Evolutionary conservation across 2,113 vertebrate species (phyloP).

Genomic region (Pollimyrus isidori): DNA sequence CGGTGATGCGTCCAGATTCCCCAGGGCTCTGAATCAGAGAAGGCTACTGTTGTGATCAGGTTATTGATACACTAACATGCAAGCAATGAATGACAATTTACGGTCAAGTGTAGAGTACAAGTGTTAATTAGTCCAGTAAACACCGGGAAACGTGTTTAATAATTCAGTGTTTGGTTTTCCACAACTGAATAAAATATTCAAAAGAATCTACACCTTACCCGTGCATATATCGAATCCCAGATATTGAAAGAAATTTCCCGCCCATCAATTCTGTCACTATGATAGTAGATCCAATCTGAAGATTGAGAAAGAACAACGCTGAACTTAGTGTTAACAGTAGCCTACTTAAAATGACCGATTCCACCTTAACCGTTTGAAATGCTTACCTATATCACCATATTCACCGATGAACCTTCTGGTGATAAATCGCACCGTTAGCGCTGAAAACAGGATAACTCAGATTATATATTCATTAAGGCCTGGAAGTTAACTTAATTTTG

Average conservation of each 20-base stretch:
- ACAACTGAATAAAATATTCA: background rate
- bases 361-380: background rate
- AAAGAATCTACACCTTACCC: slow-evolving; percentile 47
- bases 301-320: background rate
- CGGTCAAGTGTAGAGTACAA: background rate
- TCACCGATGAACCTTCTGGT: slow-evolving; percentile 73
- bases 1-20: slow-evolving; percentile 34
- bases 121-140: background rate
- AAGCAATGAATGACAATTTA: background rate
- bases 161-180: background rate
- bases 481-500: background rate
- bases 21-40: slow-evolving; percentile 31
- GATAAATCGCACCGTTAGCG: slow-evolving; percentile 70
- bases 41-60: background rate
- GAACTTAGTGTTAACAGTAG: background rate
- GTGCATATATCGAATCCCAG: slow-evolving; percentile 65
- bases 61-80: background rate
- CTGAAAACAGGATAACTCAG: slow-evolving; percentile 38
- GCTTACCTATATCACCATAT: slow-evolving; percentile 69
- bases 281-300: slow-evolving; percentile 71
- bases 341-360: background rate
- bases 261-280: slow-evolving; percentile 61
- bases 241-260: slow-evolving; percentile 68
- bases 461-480: background rate
- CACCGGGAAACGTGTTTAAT: background rate